phyloP scores from a whole-genome alignment of 2,113 vertebrate genomes.

The Phyllostomus discolor region DNA sequence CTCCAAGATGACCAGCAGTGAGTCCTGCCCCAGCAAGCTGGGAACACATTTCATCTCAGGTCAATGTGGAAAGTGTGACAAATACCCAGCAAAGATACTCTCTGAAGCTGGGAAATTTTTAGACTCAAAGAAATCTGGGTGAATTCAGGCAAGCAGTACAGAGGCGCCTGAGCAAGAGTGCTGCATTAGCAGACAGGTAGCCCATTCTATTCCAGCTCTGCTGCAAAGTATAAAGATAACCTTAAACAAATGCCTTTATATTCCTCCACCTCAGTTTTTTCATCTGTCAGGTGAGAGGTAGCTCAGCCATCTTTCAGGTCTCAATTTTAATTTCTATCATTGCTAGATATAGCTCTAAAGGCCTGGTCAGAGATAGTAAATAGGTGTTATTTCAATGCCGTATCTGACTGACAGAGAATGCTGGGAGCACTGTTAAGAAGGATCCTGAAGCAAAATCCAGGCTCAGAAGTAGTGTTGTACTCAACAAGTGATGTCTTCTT shows the following conservation, averaged over 20 bases:
- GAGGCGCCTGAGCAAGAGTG: background rate
- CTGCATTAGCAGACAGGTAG: background rate
- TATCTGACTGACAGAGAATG: background rate
- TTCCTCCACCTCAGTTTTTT: background rate
- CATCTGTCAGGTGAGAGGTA: background rate
- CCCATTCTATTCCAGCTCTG: background rate
- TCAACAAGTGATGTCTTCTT: background rate
- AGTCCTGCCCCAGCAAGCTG: background rate
- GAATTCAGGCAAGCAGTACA: background rate
- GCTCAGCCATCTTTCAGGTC: background rate
- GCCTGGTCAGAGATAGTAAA: background rate
- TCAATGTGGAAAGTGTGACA: background rate
- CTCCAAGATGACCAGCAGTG: background rate
- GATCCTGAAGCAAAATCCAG: background rate
- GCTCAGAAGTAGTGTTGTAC: background rate
- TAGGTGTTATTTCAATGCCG: background rate
- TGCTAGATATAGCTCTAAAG: background rate
- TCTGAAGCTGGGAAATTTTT: background rate
- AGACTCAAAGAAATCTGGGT: background rate
- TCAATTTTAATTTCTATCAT: background rate
- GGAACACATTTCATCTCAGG: background rate
- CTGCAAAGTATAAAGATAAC: background rate
- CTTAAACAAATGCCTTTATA: background rate
- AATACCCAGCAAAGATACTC: background rate
- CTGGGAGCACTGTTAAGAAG: background rate